Percentiles rank a stretch among this genome's conserved stretches.
phyloP scores from a whole-genome alignment of 1,140 invertebrate genomes.

The Euglossa dilemma region DNA sequence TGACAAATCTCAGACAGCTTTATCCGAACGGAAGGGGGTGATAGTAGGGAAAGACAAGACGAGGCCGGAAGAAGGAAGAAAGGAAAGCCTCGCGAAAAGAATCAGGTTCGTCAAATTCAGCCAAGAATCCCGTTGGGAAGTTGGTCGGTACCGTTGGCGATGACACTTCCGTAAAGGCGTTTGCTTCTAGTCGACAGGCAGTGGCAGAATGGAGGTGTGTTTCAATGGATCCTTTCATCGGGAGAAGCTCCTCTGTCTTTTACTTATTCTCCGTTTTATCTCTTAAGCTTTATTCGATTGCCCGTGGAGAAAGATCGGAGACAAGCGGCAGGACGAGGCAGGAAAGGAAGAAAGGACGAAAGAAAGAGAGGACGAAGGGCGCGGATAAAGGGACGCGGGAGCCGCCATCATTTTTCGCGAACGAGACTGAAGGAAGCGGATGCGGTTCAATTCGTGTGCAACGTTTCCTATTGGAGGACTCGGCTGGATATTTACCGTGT shows the following conservation, averaged over 20 bases:
- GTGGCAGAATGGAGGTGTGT: not conserved
- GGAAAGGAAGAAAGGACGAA: not conserved
- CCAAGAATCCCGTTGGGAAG: not conserved
- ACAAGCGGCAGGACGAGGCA: not conserved
- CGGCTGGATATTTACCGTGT: not conserved
- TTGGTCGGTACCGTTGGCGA: constrained; percentile 7
- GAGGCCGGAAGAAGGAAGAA: not conserved
- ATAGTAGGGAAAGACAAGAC: not conserved
- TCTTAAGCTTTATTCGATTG: constrained; percentile 60
- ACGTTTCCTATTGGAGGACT: not conserved
- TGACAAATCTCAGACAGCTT: not conserved
- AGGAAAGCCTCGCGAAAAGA: not conserved
- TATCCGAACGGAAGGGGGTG: not conserved
- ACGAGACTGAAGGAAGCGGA: not conserved
- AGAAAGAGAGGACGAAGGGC: not conserved
- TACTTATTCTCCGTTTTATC: constrained; percentile 61
- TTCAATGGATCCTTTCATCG: constrained; percentile 28
- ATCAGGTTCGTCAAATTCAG: constrained; percentile 16
- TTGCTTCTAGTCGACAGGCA: not conserved
- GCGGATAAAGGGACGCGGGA: not conserved
- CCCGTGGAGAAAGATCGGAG: constrained; percentile 20
- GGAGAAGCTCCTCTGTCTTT: constrained; percentile 30
- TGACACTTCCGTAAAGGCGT: constrained; percentile 18
- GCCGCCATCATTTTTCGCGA: not conserved
- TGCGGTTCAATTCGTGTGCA: not conserved